Percentiles rank a stretch among this genome's conserved stretches.
Evolutionary conservation across 2,797 vertebrate genomes (phyloP).

Genomic region (Atherinosoma microstoma): DNA sequence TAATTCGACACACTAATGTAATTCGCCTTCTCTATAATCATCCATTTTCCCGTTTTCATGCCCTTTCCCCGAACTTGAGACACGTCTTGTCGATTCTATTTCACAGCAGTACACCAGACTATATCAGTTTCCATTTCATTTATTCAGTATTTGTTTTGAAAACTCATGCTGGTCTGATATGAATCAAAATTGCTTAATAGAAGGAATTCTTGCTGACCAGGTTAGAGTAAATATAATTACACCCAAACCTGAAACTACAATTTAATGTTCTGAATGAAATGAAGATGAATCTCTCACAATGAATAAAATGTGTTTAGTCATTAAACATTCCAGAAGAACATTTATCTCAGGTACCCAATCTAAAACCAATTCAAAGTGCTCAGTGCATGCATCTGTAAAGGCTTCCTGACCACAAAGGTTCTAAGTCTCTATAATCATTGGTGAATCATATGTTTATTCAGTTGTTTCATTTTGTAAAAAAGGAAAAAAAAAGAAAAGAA

Average conservation of each 20-base stretch:
- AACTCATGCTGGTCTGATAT: slow-evolving; percentile 48
- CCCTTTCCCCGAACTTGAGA: slow-evolving; percentile 74
- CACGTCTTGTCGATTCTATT: slow-evolving; percentile 72
- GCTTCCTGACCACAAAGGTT: slow-evolving; percentile 11
- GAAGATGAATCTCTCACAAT: slow-evolving; percentile 31
- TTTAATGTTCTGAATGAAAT: slow-evolving; percentile 50
- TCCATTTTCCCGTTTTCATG: slow-evolving; percentile 78
- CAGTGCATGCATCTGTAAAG: slow-evolving; percentile 16
- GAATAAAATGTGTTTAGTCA: slow-evolving; percentile 25
- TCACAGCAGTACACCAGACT: slow-evolving; percentile 72
- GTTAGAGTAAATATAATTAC: slow-evolving; percentile 59
- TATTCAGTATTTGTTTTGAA: slow-evolving; percentile 75
- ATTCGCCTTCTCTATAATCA: slow-evolving; percentile 78
- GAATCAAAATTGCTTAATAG: slow-evolving; percentile 57
- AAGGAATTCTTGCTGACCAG: slow-evolving; percentile 51
- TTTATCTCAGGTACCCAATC: slow-evolving; percentile 32
- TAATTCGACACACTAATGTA: slow-evolving; percentile 80
- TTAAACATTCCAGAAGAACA: slow-evolving; percentile 28
- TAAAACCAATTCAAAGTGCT: slow-evolving; percentile 28
- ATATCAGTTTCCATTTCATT: slow-evolving; percentile 71
- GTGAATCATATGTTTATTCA: no score
- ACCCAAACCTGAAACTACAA: slow-evolving; percentile 20
- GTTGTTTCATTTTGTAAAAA: no score
- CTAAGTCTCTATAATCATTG: slow-evolving; percentile 13
- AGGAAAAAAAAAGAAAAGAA: no score